These are phyloP conservation scores for Copidosoma aretas DNA, from an alignment of 2,888 invertebrate species.

Conservation along the genomic window DNA sequence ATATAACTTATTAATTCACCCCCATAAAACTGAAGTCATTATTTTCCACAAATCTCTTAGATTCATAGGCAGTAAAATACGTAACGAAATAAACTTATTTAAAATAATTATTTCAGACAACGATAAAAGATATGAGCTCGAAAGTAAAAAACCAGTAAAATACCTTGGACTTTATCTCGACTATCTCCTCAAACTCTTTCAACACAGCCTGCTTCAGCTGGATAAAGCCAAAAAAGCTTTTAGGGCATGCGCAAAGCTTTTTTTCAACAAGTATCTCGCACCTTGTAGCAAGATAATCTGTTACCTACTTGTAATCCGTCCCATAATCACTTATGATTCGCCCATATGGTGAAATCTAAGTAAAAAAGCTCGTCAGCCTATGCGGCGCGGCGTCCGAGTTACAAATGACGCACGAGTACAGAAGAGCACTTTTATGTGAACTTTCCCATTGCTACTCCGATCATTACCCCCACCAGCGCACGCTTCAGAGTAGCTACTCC, in stretches of 20 bases:
- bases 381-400: too few relatives aligned
- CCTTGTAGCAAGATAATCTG: constrained; percentile 20
- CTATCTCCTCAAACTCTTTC: not conserved
- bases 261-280: constrained; percentile 24
- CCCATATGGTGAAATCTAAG: constrained; percentile 22
- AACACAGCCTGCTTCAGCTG: not conserved
- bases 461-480: too few relatives aligned
- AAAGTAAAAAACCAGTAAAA: constrained; percentile 8
- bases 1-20: not conserved
- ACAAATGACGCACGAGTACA: too few relatives aligned
- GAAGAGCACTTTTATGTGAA: too few relatives aligned
- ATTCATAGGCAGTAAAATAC: constrained; percentile 19
- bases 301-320: constrained; percentile 24
- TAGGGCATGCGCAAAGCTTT: constrained; percentile 12
- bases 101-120: not conserved
- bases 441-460: too few relatives aligned
- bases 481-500: too few relatives aligned
- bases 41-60: not conserved
- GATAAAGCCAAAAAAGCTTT: constrained; percentile 21
- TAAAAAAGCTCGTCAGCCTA: too few relatives aligned
- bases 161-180: constrained; percentile 21
- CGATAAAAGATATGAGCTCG: not conserved
- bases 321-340: constrained; percentile 22
- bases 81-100: not conserved
- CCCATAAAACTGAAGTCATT: not conserved